phyloP scores from a whole-genome alignment of 2,888 invertebrate species.

The Microplitis manilae region DNA sequence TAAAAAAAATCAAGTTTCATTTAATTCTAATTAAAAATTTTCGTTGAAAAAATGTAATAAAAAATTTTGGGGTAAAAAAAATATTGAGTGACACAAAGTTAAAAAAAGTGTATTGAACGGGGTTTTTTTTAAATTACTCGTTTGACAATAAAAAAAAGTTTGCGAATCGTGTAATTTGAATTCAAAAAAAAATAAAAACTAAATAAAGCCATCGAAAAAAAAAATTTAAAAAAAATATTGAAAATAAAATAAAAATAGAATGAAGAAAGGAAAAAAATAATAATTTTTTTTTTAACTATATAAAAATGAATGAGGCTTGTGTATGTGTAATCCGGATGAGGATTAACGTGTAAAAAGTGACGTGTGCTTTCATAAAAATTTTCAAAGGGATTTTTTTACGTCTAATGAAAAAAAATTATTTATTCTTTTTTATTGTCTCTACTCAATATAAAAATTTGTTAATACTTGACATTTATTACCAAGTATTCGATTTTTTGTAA shows the following conservation, averaged over 20 bases:
- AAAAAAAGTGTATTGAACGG: not conserved
- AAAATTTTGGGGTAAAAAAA: not conserved
- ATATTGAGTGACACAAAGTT: not conserved
- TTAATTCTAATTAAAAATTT: not conserved
- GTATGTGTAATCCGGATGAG: constrained; percentile 68
- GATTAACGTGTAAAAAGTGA: constrained; percentile 63
- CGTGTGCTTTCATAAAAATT: constrained; percentile 47
- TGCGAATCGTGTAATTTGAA: not conserved
- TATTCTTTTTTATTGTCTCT: not conserved
- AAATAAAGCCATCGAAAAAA: no score
- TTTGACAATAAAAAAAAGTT: not conserved
- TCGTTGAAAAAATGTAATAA: not conserved
- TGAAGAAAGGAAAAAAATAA: constrained; percentile 55
- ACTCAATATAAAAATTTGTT: not conserved
- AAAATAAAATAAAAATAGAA: constrained; percentile 48
- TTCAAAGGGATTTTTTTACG: constrained; percentile 31
- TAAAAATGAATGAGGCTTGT: constrained; percentile 45
- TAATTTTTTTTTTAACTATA: constrained; percentile 57
- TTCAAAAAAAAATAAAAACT: not conserved
- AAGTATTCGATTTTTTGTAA: no score
- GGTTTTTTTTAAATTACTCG: not conserved
- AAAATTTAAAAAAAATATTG: not conserved
- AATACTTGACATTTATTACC: no score
- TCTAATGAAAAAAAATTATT: constrained; percentile 10
- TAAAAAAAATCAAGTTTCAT: not conserved